Base-by-base conservation (phyloP, 2,797 vertebrate species). In the Bradypus variegatus region DNA sequence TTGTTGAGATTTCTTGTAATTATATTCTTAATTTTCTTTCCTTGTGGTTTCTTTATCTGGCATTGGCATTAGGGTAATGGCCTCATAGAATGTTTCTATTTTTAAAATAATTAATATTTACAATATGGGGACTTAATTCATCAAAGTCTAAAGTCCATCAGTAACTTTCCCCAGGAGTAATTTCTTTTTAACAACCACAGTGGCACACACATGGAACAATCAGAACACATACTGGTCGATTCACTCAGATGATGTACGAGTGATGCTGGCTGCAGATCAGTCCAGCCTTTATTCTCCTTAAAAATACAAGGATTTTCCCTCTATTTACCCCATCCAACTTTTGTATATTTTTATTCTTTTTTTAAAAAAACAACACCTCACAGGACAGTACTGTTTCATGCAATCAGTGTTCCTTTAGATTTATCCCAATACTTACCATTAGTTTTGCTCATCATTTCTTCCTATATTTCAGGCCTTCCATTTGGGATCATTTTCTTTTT, bases 121-220 rank as follows among this genome's bases (percentile, higher is more conserved):
- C 16, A 38, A 64, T 55, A 62, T 25, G n/a, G 55, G 85, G 70
- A 69, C n/a, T 64, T 77, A 84, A 80, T 85, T 90, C 60, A 67
- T 79, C 84, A 60, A 92, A 87, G 58, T 88, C 76, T 73, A 83
- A 79, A 83, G 8, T 79, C 72, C 55, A 55, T 72, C 48, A 41
- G 65, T 72, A 27, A 60, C 67, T 79, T 77, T 31, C 67, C 13
- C 25, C 29, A 75, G 48, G 36, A 4, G 27, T 36, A 73, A 75
- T 73, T 25, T 36, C 77, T 53, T 18, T 58, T 41, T 62, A 36
- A 69, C 19, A 53, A 10, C 48, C 23, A 58, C 36, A 13, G 21
- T 84, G 48, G 53, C 1, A 2, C 21, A 29, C 62, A 31, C 8
- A 5, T 2, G 13, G 48, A 29, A 19, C 41, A 9, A 0, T 31